Base-by-base conservation (phyloP, 2,888 invertebrate genomes). In the Stenolophus ochropezus region DNA sequence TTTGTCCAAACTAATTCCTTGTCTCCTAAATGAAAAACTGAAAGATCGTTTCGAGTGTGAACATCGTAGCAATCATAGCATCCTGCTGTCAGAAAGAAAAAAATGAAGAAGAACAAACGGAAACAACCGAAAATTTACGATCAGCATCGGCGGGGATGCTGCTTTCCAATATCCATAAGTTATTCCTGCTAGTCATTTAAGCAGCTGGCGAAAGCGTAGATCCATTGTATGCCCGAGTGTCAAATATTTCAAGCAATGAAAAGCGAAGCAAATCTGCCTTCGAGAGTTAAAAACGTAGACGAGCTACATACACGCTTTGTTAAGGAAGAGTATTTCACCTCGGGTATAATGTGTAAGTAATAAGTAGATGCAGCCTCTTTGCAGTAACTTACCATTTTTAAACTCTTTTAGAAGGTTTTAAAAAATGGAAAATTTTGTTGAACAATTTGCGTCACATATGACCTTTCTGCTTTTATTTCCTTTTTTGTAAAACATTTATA, bases 161-260 rank as follows among this genome's bases (percentile, higher is more conserved):
- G 18, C 76, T 33, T 33, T 58, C 58, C 76, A 76, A 53, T 76
- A 76, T 76, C 53, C 76, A 76, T 76, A 76, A 53, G 76, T 76
- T 53, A 76, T 76, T 20, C 33, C 56, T 58, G 25, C 14, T 23
- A 56, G 47, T 76, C 14, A 76, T 76, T 76, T 76, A 33, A 56
- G n/a, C 76, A 33, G 20, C 33, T 56, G 53, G 56, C 76, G 75
- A 53, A 75, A 53, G 56, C 75, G 51, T 75, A 75, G 16, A 33
- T 20, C 53, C 42, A 76, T 76, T 53, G 53, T 56, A 20, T n/a
- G 33, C 8, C 56, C 33, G 20, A 25, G 18, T 76, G 76, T 76
- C 76, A 56, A 76, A 76, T 76, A 76, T 53, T 76, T 76, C 76
- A 76, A 53, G 73, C 49, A 73, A 47, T 73, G 73, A 73, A 73